Percentiles rank a stretch among this genome's conserved stretches.
phyloP scores from a whole-genome alignment of 1,140 invertebrate genomes.

The Drosophila athabasca region DNA sequence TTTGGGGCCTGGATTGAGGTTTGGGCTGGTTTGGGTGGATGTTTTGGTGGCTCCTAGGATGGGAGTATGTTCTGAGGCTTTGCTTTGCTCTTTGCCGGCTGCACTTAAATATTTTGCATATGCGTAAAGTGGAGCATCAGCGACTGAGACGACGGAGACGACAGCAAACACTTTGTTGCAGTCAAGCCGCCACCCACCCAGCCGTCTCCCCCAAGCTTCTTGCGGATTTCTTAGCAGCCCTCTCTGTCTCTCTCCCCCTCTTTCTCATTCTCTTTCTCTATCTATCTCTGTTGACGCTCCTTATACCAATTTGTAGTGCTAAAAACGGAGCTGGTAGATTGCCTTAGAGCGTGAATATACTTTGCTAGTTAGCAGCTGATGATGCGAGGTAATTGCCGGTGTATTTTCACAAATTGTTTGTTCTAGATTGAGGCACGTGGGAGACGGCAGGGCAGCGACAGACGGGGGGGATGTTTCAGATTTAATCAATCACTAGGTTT shows the following conservation, averaged over 20 bases:
- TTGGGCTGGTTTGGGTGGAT: not conserved
- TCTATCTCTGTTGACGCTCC: not conserved
- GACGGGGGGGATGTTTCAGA: too few relatives aligned
- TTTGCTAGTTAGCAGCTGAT: constrained; percentile 25
- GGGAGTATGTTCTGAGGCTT: constrained; percentile 58
- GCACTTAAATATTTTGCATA: constrained; percentile 81
- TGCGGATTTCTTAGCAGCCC: constrained; percentile 17
- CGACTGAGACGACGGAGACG: constrained; percentile 31
- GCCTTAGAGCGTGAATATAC: constrained; percentile 14
- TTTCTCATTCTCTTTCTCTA: too few relatives aligned
- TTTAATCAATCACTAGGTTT: too few relatives aligned
- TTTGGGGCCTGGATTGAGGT: not conserved
- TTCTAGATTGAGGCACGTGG: too few relatives aligned
- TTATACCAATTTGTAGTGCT: constrained; percentile 36
- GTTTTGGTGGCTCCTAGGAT: constrained; percentile 12
- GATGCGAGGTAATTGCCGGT: constrained; percentile 12
- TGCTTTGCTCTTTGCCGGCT: constrained; percentile 74
- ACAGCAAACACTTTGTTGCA: constrained; percentile 60
- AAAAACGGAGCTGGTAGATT: constrained; percentile 21
- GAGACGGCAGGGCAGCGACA: too few relatives aligned
- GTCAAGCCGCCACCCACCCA: constrained; percentile 24
- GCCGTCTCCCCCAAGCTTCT: too few relatives aligned
- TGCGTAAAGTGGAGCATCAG: constrained; percentile 69
- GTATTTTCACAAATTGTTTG: not conserved
- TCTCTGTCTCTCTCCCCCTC: not conserved